Conservation (phyloP, 2,113 vertebrate genomes). For the Lepidothrix coronata region DNA sequence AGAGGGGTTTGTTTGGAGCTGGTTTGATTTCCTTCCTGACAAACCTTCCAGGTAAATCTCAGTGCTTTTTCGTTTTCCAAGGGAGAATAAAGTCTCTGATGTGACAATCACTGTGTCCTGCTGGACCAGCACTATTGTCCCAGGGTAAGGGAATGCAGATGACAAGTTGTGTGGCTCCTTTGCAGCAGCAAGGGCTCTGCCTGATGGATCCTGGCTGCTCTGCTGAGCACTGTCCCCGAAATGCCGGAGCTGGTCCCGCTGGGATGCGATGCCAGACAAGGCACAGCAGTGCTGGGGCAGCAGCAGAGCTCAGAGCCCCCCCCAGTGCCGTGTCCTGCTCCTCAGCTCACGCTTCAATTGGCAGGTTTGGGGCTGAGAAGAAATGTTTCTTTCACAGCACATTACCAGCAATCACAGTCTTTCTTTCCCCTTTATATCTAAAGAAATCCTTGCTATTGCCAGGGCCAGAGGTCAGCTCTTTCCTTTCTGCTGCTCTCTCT, state of each 20-base stretch:
- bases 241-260: rapidly evolving
- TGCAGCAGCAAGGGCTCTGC: not conserved
- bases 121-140: rapidly evolving
- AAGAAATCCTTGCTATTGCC: not conserved
- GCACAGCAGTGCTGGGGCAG: rapidly evolving
- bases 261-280: rapidly evolving
- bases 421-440: not conserved
- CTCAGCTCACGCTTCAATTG: not conserved
- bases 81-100: not conserved
- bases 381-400: not conserved
- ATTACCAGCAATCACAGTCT: not conserved
- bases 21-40: constrained; percentile 19
- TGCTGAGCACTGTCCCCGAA: not conserved
- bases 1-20: not conserved
- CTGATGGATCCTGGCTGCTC: rapidly evolving
- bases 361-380: not conserved
- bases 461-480: not conserved
- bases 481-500: not conserved
- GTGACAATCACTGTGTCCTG: not conserved
- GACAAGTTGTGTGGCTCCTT: rapidly evolving
- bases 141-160: rapidly evolving
- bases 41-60: not conserved
- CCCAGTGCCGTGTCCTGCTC: not conserved
- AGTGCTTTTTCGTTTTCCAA: not conserved
- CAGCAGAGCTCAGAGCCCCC: not conserved